phyloP scores from a whole-genome alignment of 2,113 vertebrate species.

The Melozone crissalis region DNA sequence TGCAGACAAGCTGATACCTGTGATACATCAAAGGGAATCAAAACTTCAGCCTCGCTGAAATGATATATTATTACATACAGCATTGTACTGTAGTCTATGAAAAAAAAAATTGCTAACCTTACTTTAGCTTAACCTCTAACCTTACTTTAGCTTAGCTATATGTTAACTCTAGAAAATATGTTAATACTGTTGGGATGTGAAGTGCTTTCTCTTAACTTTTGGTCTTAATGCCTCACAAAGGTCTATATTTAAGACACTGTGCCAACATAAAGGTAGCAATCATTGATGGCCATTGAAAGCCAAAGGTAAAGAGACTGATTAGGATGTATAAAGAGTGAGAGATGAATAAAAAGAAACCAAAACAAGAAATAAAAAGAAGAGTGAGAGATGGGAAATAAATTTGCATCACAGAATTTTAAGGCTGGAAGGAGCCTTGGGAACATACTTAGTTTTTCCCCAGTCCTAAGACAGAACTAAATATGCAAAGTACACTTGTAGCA shows the following conservation, averaged over 20 bases:
- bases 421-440: neutral
- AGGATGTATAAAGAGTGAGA: neutral
- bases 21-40: neutral
- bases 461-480: neutral
- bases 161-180: neutral
- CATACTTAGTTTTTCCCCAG: neutral
- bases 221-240: neutral
- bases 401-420: neutral
- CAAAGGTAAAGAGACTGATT: neutral
- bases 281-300: neutral
- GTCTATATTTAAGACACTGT: neutral
- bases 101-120: neutral
- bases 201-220: neutral
- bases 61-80: neutral
- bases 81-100: neutral
- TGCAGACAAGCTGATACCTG: neutral
- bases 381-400: neutral
- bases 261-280: neutral
- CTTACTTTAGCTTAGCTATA: neutral
- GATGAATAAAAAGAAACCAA: neutral
- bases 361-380: neutral
- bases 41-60: neutral
- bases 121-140: neutral
- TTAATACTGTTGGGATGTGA: neutral
- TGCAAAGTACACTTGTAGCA: neutral